Evolutionary conservation across 2,888 invertebrate genomes (phyloP).

Genomic region (Pyrochroa serraticornis): DNA sequence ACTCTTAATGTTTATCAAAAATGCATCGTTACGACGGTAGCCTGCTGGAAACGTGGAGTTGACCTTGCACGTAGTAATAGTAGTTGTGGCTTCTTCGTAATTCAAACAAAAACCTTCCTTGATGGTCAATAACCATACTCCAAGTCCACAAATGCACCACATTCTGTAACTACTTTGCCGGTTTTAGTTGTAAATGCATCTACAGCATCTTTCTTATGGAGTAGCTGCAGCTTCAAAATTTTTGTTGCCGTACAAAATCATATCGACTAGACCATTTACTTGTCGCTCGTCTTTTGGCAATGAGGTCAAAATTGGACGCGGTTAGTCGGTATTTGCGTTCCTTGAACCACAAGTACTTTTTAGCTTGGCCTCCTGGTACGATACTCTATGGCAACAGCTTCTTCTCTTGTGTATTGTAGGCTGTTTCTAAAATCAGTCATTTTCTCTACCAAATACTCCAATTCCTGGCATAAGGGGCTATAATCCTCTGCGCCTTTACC

Average conservation of each 20-base stretch:
- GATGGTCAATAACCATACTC: neutral
- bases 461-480: neutral
- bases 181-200: neutral
- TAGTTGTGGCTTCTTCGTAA: no score
- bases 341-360: neutral
- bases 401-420: neutral
- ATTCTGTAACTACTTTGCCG: neutral
- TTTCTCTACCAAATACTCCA: neutral
- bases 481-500: slow-evolving; percentile 3
- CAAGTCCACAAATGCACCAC: slow-evolving; percentile 4
- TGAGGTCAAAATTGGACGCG: slow-evolving; percentile 2
- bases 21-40: no score
- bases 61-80: no score
- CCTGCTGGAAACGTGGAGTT: no score
- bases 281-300: slow-evolving; percentile 1
- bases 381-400: neutral
- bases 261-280: slow-evolving; percentile 3
- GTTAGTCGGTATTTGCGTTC: slow-evolving; percentile 6
- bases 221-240: neutral
- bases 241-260: neutral
- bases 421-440: neutral
- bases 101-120: slow-evolving; percentile 3
- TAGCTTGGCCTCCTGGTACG: slow-evolving; percentile 1
- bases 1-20: no score
- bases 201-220: slow-evolving; percentile 3